Conservation (phyloP, 2,888 invertebrate genomes). For the Uropetala carovei region DNA sequence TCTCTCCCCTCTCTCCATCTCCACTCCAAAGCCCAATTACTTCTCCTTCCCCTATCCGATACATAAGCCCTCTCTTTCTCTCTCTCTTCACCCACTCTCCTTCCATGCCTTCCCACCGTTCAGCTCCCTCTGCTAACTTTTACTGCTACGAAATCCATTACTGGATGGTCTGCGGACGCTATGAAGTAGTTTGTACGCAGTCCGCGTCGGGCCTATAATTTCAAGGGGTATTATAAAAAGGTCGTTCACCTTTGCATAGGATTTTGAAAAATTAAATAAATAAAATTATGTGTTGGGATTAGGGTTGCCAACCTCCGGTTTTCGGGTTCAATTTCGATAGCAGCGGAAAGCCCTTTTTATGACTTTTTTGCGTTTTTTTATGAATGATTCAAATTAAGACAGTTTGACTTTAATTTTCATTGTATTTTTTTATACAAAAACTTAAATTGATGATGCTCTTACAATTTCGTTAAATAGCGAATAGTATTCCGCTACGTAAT, state of each 20-base stretch:
- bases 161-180: not conserved
- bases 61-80: not conserved
- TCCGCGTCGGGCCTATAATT: not conserved
- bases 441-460: too few relatives aligned
- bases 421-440: too few relatives aligned
- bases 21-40: not conserved
- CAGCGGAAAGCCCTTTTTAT: too few relatives aligned
- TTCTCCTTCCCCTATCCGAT: too few relatives aligned
- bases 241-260: slow-evolving; percentile 13
- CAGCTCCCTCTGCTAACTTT: not conserved
- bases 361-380: too few relatives aligned
- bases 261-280: not conserved
- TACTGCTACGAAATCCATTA: not conserved
- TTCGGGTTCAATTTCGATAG: too few relatives aligned
- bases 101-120: not conserved
- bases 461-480: too few relatives aligned
- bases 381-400: too few relatives aligned
- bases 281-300: not conserved
- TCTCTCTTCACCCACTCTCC: not conserved
- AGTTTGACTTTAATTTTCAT: too few relatives aligned
- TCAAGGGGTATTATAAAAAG: not conserved
- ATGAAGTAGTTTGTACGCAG: not conserved
- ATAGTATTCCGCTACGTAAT: too few relatives aligned
- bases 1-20: not conserved
- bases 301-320: too few relatives aligned